Percentiles rank a stretch among this genome's conserved stretches.
phyloP scores from a whole-genome alignment of 2,888 invertebrate genomes.

The Marronus borbonicus region DNA sequence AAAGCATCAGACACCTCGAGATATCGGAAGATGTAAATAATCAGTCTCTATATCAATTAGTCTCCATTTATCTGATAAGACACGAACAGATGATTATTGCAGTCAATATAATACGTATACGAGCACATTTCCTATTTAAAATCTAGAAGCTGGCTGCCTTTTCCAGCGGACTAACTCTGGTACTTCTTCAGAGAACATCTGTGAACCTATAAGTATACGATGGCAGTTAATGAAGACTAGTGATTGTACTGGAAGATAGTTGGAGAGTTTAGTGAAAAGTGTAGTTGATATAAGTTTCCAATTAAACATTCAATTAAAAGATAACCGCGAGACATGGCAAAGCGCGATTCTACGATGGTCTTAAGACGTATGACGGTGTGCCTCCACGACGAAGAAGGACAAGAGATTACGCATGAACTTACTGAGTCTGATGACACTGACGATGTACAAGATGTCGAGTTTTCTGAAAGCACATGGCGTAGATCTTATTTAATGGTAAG shows the following conservation, averaged over 20 bases:
- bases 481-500: slow-evolving; percentile 42
- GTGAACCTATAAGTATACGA: too few species aligned
- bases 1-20: background rate
- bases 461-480: slow-evolving; percentile 30
- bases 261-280: too few species aligned
- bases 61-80: slow-evolving; percentile 23
- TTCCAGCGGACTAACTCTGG: too few species aligned
- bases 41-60: slow-evolving; percentile 15
- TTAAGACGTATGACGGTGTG: slow-evolving; percentile 11
- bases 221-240: too few species aligned
- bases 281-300: too few species aligned
- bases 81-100: background rate
- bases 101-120: background rate
- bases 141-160: too few species aligned
- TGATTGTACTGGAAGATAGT: too few species aligned
- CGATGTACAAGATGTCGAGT: background rate
- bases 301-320: too few species aligned
- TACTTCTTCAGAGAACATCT: too few species aligned
- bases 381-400: slow-evolving; percentile 6
- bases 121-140: background rate
- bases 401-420: slow-evolving; percentile 7
- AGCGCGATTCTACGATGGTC: background rate
- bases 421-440: background rate
- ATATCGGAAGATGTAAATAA: background rate
- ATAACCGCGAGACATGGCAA: background rate